Percentiles rank a stretch among this genome's conserved stretches.
These are phyloP conservation scores for Mesoclemmys tuberculata DNA, from an alignment of 2,113 vertebrate species.

Conservation along the genomic window DNA sequence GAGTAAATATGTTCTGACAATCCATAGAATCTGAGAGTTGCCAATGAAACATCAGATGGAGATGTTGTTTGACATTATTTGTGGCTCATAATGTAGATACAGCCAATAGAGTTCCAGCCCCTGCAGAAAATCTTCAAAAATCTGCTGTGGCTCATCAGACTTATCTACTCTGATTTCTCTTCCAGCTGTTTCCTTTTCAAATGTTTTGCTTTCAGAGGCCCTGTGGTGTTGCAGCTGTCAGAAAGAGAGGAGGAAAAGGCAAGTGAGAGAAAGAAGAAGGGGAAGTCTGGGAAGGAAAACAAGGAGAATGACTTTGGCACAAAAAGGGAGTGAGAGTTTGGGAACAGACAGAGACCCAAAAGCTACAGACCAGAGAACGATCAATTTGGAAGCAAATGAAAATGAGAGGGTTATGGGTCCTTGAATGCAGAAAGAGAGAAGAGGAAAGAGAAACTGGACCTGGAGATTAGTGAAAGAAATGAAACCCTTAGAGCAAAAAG, in stretches of 20 bases:
- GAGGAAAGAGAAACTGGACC: neutral
- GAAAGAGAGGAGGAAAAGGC: neutral
- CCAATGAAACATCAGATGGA: neutral
- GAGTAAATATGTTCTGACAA: neutral
- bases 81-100: neutral
- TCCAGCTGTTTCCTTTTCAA: neutral
- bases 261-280: neutral
- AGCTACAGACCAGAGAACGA: neutral
- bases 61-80: neutral
- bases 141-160: accelerated
- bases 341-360: neutral
- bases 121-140: neutral
- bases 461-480: neutral
- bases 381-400: neutral
- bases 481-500: neutral
- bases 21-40: neutral
- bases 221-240: neutral
- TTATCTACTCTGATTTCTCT: neutral
- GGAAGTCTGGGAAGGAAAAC: neutral
- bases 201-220: neutral
- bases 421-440: neutral
- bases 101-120: neutral
- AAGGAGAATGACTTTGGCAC: neutral
- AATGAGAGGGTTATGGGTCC: neutral
- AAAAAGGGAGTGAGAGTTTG: neutral